Base-by-base conservation (phyloP, 2,888 invertebrate species). In the Anoplius nigerrimus region DNA sequence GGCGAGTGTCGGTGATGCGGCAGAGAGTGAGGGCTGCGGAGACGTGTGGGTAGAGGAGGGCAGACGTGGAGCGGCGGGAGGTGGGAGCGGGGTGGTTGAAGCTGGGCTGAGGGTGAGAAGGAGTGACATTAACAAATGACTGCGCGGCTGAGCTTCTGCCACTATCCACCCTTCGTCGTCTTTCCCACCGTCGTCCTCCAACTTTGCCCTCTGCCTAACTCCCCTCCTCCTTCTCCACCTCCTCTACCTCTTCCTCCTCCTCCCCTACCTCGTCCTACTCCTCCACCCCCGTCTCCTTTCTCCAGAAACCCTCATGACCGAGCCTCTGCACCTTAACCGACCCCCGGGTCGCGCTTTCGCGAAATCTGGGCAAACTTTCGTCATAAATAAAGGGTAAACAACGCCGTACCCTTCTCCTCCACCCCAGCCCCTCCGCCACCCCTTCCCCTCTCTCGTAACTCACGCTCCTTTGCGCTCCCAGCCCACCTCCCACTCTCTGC, bases 361-460 rank as follows among this genome's bases (percentile, higher is more conserved):
- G 81, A 87, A 86, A 86, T 86, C 86, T 82, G 81, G 81, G 77
- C 82, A 82, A 87, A 87, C 86, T 87, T 87, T 85, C 75, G 83
- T 86, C 85, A 87, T 87, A 87, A 87, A 87, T 87, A 87, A 86
- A 84, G 85, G 85, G 85, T 85, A 87, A 87, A 86, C 87, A 87
- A 86, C 82, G 78, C 73, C 69, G 62, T 34, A 34, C 42, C 24
- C 16, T 42, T 34, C 48, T 15, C 15, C 52, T 42, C n/a, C 34
- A n/a, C 34, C 22, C 34, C 24, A 22, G 20, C 43, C 52, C 55
- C 74, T 24, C 43, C 57, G 16, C 60, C 53, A 24, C 54, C 62
- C 51, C 59, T 53, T 58, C 55, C 46, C 52, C 61, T 64, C 61
- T 60, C 77, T 76, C 81, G 81, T 81, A 84, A 81, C 81, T 82